Percentiles rank a stretch among this genome's conserved stretches.
Evolutionary conservation across 2,797 vertebrate species (phyloP).

Genomic region (Dallia pectoralis): DNA sequence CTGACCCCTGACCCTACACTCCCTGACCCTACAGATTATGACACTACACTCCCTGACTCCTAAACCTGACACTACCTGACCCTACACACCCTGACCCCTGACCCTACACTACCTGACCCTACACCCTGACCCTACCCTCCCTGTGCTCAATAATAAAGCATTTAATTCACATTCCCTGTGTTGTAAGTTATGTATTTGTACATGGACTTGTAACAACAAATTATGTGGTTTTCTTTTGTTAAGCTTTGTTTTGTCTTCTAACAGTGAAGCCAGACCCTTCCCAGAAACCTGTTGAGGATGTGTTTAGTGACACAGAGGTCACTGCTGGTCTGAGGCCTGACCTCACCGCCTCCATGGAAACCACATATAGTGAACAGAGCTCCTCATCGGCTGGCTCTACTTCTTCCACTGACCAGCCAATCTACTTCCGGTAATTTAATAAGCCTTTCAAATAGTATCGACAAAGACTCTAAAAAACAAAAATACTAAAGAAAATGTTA

Average conservation of each 20-base stretch:
- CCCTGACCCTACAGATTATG: too few relatives aligned
- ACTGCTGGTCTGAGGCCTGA: constrained; percentile 64
- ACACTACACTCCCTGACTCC: too few relatives aligned
- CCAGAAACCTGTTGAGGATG: constrained; percentile 64
- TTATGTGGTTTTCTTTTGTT: too few relatives aligned
- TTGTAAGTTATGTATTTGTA: too few relatives aligned
- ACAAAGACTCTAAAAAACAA: too few relatives aligned
- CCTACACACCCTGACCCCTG: too few relatives aligned
- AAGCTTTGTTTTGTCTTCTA: neutral
- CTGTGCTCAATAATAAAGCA: neutral
- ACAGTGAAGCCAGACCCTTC: constrained; percentile 72
- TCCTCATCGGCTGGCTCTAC: constrained; percentile 75
- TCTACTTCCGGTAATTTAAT: constrained; percentile 86
- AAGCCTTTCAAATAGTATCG: neutral
- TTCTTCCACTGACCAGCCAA: constrained; percentile 84
- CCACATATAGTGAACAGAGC: constrained; percentile 74
- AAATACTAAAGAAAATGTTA: too few relatives aligned
- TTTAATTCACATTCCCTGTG: neutral
- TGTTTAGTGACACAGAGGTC: constrained; percentile 32
- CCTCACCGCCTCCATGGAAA: constrained; percentile 75
- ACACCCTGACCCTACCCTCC: neutral
- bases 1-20: too few relatives aligned
- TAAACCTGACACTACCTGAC: too few relatives aligned
- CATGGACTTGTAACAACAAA: neutral
- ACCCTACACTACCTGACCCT: too few relatives aligned